These are phyloP conservation scores for Aproaerema taeniolella DNA, from an alignment of 2,888 invertebrate species.

Conservation along the genomic window DNA sequence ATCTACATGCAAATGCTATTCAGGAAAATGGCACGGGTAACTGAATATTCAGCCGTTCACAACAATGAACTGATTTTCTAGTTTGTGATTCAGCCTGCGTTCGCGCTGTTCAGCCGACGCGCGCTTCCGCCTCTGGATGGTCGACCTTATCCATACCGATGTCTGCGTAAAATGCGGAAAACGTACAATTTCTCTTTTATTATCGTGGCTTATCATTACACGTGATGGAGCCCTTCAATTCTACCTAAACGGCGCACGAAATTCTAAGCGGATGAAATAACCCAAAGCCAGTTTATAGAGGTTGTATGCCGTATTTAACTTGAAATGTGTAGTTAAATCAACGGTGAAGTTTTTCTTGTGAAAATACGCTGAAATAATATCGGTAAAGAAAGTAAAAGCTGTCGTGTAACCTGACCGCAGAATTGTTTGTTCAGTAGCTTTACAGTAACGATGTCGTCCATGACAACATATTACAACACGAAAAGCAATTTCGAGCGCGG, in stretches of 20 bases:
- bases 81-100: slow-evolving; percentile 63
- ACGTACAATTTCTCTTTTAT: slow-evolving; percentile 36
- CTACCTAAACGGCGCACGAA: slow-evolving; percentile 37
- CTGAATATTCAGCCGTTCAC: slow-evolving; percentile 55
- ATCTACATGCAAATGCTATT: slow-evolving; percentile 46
- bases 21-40: slow-evolving; percentile 42
- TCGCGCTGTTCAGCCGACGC: slow-evolving; percentile 46
- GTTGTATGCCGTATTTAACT: slow-evolving; percentile 22
- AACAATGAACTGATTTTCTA: slow-evolving; percentile 63
- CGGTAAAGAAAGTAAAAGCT: too few relatives aligned
- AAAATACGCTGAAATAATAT: neutral
- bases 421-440: too few relatives aligned
- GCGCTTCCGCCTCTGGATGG: slow-evolving; percentile 35
- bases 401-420: too few relatives aligned
- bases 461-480: too few relatives aligned
- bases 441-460: too few relatives aligned
- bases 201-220: slow-evolving; percentile 39
- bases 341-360: slow-evolving; percentile 3
- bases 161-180: slow-evolving; percentile 39
- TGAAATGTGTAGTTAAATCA: slow-evolving; percentile 14
- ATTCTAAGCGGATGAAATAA: slow-evolving; percentile 30
- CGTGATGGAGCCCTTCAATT: slow-evolving; percentile 34
- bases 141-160: slow-evolving; percentile 41
- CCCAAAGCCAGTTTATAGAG: slow-evolving; percentile 26
- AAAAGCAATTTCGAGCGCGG: too few relatives aligned